Base-by-base conservation (phyloP, 2,797 vertebrate species). In the Luscinia luscinia region DNA sequence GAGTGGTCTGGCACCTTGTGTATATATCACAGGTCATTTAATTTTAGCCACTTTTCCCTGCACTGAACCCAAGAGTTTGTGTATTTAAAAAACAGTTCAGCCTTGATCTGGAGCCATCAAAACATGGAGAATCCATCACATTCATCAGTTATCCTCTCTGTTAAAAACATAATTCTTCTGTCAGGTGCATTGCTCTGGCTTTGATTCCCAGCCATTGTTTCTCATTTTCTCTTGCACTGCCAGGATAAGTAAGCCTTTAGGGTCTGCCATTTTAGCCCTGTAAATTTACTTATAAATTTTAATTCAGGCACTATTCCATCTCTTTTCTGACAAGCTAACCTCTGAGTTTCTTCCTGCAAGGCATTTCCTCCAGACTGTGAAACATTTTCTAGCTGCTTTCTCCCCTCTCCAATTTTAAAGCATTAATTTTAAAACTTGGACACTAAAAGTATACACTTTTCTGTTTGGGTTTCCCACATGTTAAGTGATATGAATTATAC, bases 61-160 rank as follows among this genome's bases (percentile, higher is more conserved):
- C 48, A 52, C 36, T 30, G 51, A 86, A 66, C 62, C 26, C 59
- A 86, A 86, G 49, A 84, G 12, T 7, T 41, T 69, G 18, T 17
- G 5, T n/a, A 76, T 87, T 73, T 55, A 73, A 91, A 88, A 94
- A 66, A 45, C 34, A 69, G 38, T 30, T 82, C 74, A 55, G 63
- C 36, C 86, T 94, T 94, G 77, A 92, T 79, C 67, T 79, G 59
- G 41, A 94, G 77, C 90, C 93, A 95, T 34, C 52, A 91, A 91
- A 92, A 90, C 24, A 38, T 46, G 88, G 62, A 79, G 67, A 96
- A 90, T 73, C 55, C 70, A 93, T 87, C 85, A 84, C 63, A 63
- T 67, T 49, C 18, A 4, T 93, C 75, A 85, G 49, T 84, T 46
- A 87, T 38, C 13, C 43, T 73, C n/a, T 43, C 40, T 59, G 45